Evolutionary conservation across 2,888 invertebrate genomes (phyloP), one percentile per base, ranked within the genome.

Genomic region (Gasteruption jaculator): DNA sequence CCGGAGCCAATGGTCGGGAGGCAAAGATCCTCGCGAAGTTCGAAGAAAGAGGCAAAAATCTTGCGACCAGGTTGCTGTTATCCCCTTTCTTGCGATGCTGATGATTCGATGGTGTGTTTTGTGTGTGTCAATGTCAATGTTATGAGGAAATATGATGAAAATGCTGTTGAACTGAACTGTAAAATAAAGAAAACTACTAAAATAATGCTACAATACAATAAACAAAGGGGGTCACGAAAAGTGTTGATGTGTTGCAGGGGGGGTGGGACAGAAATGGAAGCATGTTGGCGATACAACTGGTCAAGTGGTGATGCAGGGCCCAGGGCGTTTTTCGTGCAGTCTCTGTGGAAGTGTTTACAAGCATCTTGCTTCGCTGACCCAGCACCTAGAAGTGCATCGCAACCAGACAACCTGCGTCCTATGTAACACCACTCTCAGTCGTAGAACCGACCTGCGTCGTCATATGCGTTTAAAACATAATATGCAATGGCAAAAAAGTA

Each of bases 371-470:
- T 70, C 70, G 63, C 65, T 70, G 57, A 70, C 69, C 56, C 70
- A 70, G 67, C 70, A 70, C 66, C 69, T 70, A 41, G 70, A 70
- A 65, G 70, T 70, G 65, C 70, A 70, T 63, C 70, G 70, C 60
- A 70, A 70, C 65, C 69, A 70, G 66, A 70, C 70, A 57, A 70
- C 70, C 64, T 70, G 70, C 67, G 60, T 68, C 60, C 64, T 70
- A 54, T 70, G 70, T 62, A 63, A 70, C 61, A 70, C 70, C 61
- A 70, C 70, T 58, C 70, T 70, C 63, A 70, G 70, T 67, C 70
- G 70, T 66, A 69, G 69, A 65, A 70, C 70, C 62, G 70, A 70
- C 58, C 63, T 70, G 59, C 67, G 70, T 52, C 68, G 70, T 57
- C 70, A 70, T 58, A 70, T 70, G 70, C 65, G 68, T 53, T 59